Evolutionary conservation across 2,113 vertebrate genomes (phyloP).

Genomic region (Ictalurus furcatus): DNA sequence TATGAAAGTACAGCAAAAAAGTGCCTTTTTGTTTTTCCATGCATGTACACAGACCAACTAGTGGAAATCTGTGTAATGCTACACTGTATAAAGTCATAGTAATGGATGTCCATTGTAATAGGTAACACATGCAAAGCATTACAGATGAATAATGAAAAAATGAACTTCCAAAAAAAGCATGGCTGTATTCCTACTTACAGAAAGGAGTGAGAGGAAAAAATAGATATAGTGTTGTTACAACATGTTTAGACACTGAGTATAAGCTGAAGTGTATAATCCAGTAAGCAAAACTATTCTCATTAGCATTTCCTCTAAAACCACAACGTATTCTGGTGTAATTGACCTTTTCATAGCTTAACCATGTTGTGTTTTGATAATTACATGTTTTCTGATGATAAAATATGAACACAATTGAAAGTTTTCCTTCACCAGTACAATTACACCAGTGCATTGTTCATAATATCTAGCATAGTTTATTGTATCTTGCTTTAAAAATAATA

Average conservation of each 20-base stretch:
- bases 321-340: too few relatives aligned
- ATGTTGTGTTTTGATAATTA: neutral
- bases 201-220: neutral
- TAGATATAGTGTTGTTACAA: neutral
- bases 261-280: neutral
- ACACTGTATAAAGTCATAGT: too few relatives aligned
- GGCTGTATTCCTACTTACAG: neutral
- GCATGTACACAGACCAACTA: too few relatives aligned
- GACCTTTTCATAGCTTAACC: neutral
- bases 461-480: neutral
- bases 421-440: neutral
- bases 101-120: neutral
- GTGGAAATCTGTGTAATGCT: too few relatives aligned
- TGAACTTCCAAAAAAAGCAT: neutral
- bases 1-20: neutral
- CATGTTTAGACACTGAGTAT: slow-evolving; percentile 13
- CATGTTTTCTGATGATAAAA: slow-evolving; percentile 3
- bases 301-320: neutral
- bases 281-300: slow-evolving; percentile 1
- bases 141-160: neutral
- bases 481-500: neutral
- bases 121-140: neutral
- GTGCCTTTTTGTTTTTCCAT: too few relatives aligned
- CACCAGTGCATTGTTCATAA: neutral
- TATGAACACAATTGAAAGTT: neutral